Evolutionary conservation across 2,797 vertebrate genomes (phyloP).

Genomic region (Pseudochirops corinnae): DNA sequence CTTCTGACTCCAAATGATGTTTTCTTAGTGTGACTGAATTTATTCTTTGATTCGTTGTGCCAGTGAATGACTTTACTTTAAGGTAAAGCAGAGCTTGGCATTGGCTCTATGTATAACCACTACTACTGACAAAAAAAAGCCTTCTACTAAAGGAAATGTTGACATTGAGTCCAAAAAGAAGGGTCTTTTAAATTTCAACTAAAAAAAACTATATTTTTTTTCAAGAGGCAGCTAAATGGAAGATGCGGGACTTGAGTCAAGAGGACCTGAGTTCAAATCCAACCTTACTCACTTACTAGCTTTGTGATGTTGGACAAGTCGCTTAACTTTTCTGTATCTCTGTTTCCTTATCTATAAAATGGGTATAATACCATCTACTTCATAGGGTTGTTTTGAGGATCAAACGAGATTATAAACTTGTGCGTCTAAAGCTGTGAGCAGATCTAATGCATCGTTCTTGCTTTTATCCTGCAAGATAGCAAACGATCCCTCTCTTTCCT

Average conservation of each 20-base stretch:
- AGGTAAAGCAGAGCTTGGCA: neutral
- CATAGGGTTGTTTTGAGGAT: neutral
- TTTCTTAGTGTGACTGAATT: neutral
- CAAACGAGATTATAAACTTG: neutral
- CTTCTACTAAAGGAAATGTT: neutral
- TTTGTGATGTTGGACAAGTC: neutral
- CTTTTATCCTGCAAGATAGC: neutral
- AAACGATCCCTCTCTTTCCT: neutral
- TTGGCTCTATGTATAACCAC: neutral
- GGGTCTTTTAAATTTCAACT: neutral
- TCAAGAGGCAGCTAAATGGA: neutral
- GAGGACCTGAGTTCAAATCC: neutral
- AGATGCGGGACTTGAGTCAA: neutral
- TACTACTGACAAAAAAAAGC: neutral
- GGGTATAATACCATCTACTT: neutral
- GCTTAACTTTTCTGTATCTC: neutral
- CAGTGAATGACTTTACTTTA: neutral
- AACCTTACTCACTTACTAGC: neutral
- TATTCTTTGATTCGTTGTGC: neutral
- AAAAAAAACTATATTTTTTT: neutral
- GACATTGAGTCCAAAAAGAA: neutral
- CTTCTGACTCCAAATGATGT: neutral
- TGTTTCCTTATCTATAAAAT: neutral
- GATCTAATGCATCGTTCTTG: neutral
- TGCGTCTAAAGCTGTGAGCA: neutral